Percentiles rank a stretch among this genome's conserved stretches.
These are phyloP conservation scores for Datnioides undecimradiatus DNA, from an alignment of 2,113 vertebrate species.

Conservation along the genomic window DNA sequence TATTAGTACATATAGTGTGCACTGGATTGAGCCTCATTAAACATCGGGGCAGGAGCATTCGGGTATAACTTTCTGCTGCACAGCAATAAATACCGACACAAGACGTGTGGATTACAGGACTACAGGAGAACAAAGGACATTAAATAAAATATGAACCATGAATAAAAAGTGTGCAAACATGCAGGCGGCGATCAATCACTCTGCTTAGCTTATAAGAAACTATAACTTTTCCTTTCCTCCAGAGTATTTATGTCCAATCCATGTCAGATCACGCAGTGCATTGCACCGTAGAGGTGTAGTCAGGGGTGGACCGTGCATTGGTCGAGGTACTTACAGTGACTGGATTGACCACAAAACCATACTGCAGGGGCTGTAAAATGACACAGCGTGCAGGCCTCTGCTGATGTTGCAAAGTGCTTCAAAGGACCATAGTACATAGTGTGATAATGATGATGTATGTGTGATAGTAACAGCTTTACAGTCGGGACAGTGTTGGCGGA, in stretches of 20 bases:
- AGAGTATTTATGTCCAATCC: not conserved
- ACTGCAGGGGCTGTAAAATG: not conserved
- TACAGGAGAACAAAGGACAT: not conserved
- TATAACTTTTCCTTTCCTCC: not conserved
- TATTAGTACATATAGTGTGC: not conserved
- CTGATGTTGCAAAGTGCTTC: not conserved
- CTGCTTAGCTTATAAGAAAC: not conserved
- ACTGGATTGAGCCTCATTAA: not conserved
- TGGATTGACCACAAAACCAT: constrained; percentile 1
- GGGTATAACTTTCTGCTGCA: not conserved
- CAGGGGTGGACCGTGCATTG: not conserved
- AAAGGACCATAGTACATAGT: constrained; percentile 19
- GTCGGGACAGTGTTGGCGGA: not conserved
- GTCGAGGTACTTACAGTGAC: not conserved
- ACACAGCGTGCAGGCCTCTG: not conserved
- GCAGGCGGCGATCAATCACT: not conserved
- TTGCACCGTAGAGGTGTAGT: not conserved
- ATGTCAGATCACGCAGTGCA: not conserved
- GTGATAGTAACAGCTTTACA: constrained; percentile 6
- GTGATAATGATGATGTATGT: constrained; percentile 12
- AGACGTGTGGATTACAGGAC: not conserved
- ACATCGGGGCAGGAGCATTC: not conserved
- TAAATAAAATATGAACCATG: constrained; percentile 9
- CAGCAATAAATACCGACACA: not conserved
- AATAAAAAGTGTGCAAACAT: constrained; percentile 4